Evolutionary conservation across 1,140 invertebrate genomes (phyloP).

Genomic region (Calycopis cecrops): DNA sequence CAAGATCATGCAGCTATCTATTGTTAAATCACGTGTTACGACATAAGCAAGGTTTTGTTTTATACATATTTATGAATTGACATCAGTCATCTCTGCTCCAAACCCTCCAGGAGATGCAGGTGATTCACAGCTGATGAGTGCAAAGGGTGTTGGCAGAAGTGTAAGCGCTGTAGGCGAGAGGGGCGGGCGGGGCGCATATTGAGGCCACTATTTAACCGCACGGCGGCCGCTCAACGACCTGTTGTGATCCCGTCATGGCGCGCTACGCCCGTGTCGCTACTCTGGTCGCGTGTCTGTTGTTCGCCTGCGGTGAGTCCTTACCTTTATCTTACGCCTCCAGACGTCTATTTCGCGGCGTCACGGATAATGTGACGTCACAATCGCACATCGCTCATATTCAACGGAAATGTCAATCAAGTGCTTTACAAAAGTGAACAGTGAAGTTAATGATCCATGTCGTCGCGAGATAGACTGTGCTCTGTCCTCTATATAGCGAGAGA

Average conservation of each 20-base stretch:
- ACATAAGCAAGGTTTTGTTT: neutral
- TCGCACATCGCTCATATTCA: slow-evolving; percentile 40
- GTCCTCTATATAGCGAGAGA: slow-evolving; percentile 45
- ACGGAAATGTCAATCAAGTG: slow-evolving; percentile 51
- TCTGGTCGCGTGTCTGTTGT: slow-evolving; percentile 72
- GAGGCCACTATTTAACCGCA: slow-evolving; percentile 73
- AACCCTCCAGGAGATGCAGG: slow-evolving; percentile 49
- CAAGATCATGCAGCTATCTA: neutral
- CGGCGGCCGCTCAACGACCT: slow-evolving; percentile 73
- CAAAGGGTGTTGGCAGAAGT: slow-evolving; percentile 65
- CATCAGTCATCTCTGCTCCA: slow-evolving; percentile 12
- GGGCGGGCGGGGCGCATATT: slow-evolving; percentile 71
- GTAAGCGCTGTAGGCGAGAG: slow-evolving; percentile 58
- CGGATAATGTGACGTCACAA: slow-evolving; percentile 43
- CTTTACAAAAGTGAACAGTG: slow-evolving; percentile 63
- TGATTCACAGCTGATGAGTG: slow-evolving; percentile 69
- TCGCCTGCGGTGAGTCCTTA: slow-evolving; percentile 74
- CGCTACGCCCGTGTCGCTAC: slow-evolving; percentile 75
- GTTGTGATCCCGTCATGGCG: slow-evolving; percentile 77
- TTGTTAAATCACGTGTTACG: neutral
- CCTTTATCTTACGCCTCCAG: slow-evolving; percentile 67
- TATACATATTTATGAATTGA: neutral
- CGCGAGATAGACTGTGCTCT: slow-evolving; percentile 59
- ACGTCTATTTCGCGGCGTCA: slow-evolving; percentile 64
- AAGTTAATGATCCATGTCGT: slow-evolving; percentile 47